Conservation (phyloP, 2,888 invertebrate genomes). For the Calliopum simillimum region DNA sequence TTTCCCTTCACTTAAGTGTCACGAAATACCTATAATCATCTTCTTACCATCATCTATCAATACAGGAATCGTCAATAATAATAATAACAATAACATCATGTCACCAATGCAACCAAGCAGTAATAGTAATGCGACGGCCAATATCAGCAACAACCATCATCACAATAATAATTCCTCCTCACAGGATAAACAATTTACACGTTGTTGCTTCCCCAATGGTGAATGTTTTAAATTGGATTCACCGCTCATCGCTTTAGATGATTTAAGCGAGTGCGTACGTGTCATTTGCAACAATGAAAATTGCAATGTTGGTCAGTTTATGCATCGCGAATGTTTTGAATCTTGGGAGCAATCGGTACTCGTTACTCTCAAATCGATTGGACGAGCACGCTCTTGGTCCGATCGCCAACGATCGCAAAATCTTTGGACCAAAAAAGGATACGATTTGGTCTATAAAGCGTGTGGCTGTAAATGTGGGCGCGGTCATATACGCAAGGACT, state of each 20-base stretch:
- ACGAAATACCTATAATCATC: slow-evolving; percentile 7
- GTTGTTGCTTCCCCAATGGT: slow-evolving; percentile 85
- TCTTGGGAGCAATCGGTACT: slow-evolving; percentile 92
- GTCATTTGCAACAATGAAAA: slow-evolving; percentile 95
- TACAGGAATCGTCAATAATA: not conserved
- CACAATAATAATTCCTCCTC: slow-evolving; percentile 60
- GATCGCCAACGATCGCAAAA: slow-evolving; percentile 95
- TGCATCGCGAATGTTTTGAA: slow-evolving; percentile 97
- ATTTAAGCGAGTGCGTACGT: slow-evolving; percentile 84
- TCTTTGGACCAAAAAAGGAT: slow-evolving; percentile 97
- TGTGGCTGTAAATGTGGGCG: slow-evolving; percentile 94
- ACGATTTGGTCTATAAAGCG: slow-evolving; percentile 94
- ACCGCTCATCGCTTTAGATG: slow-evolving; percentile 76
- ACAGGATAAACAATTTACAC: slow-evolving; percentile 68
- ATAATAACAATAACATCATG: slow-evolving; percentile 49
- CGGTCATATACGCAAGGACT: slow-evolving; percentile 93
- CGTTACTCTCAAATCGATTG: slow-evolving; percentile 89
- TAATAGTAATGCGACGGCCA: slow-evolving; percentile 48
- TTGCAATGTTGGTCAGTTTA: slow-evolving; percentile 88
- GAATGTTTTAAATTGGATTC: slow-evolving; percentile 79
- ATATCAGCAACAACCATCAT: slow-evolving; percentile 58
- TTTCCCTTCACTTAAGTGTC: too few species aligned
- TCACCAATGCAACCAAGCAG: slow-evolving; percentile 59
- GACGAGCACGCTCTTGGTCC: slow-evolving; percentile 93
- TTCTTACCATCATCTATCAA: slow-evolving; percentile 11